phyloP scores from a whole-genome alignment of 2,113 vertebrate species.

The Entomyzon cyanotis region DNA sequence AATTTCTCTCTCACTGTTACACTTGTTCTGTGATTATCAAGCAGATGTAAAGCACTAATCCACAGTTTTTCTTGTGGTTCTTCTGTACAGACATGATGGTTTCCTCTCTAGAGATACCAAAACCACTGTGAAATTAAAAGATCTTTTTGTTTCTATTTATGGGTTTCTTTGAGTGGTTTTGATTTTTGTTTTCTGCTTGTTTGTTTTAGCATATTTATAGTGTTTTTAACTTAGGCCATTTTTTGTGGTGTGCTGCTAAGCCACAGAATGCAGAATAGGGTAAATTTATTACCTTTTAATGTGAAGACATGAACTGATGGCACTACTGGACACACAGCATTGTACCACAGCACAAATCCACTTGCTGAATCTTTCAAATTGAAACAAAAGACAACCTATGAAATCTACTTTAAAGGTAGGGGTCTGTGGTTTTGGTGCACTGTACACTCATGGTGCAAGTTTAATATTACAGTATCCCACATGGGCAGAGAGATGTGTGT shows the following conservation, averaged over 20 bases:
- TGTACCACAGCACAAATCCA: neutral
- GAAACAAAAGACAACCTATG: neutral
- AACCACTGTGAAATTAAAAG: constrained; percentile 45
- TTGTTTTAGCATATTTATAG: constrained; percentile 18
- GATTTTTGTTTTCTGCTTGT: neutral
- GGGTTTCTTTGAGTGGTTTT: neutral
- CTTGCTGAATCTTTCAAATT: neutral
- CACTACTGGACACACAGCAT: neutral
- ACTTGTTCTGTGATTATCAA: neutral
- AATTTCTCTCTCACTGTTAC: neutral
- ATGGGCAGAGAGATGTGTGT: neutral
- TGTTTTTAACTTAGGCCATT: neutral
- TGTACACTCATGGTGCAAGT: neutral
- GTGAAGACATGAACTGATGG: neutral
- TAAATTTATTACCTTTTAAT: neutral
- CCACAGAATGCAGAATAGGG: neutral
- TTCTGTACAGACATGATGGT: neutral
- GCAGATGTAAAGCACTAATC: neutral
- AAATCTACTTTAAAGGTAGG: neutral
- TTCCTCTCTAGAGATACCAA: constrained; percentile 9
- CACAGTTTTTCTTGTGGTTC: neutral
- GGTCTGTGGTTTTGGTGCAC: neutral
- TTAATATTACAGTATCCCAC: neutral
- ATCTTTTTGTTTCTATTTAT: neutral
- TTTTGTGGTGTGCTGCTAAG: neutral